phyloP scores from a whole-genome alignment of 1,140 invertebrate species.

The Berghia stephanieae region DNA sequence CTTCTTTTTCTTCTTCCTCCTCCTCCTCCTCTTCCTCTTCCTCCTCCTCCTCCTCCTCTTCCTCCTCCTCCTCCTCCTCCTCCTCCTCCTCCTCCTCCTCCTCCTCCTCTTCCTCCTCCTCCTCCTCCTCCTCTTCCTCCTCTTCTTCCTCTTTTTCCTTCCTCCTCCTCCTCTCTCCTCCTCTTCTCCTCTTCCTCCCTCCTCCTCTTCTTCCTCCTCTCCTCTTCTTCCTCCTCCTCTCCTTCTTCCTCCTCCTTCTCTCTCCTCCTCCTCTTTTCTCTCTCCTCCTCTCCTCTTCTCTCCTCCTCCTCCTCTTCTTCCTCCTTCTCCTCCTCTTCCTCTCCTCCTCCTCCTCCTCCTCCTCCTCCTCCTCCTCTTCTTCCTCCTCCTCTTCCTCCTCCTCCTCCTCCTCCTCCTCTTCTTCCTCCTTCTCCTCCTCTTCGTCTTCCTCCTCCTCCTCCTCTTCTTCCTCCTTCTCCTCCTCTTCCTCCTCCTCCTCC shows the following conservation, averaged over 20 bases:
- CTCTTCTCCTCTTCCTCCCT: neutral
- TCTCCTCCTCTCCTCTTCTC: no score
- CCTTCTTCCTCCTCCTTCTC: neutral
- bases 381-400: no score
- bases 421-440: no score
- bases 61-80: neutral
- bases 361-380: no score
- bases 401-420: no score
- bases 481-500: neutral
- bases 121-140: neutral
- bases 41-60: neutral
- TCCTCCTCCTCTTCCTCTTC: no score
- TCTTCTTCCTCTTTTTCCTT: neutral
- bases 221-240: neutral
- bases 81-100: neutral
- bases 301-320: no score
- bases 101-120: constrained; percentile 3
- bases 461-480: constrained; percentile 2
- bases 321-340: no score
- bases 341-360: no score
- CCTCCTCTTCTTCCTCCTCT: neutral
- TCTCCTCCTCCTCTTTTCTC: neutral
- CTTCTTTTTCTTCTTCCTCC: no score
- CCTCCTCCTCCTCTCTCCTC: neutral
- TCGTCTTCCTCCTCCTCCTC: no score